Evolutionary conservation across 2,888 invertebrate genomes (phyloP).

Genomic region (Cyclophora punctaria): DNA sequence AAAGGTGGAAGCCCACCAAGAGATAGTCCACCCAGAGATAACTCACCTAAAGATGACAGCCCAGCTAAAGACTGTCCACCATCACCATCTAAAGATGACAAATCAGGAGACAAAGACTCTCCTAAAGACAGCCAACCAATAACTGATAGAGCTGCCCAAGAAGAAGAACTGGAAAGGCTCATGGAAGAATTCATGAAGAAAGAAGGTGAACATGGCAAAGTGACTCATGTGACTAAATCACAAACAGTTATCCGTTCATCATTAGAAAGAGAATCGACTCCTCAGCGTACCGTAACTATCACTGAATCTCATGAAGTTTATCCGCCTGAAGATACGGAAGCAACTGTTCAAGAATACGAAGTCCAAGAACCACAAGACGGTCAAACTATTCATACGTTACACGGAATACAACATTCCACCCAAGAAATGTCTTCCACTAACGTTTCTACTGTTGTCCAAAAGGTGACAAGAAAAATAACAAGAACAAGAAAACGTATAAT

Average conservation of each 20-base stretch:
- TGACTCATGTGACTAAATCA: slow-evolving; percentile 17
- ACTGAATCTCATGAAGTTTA: slow-evolving; percentile 27
- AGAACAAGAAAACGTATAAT: slow-evolving; percentile 83
- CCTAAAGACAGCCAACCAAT: slow-evolving; percentile 14
- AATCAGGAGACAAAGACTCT: slow-evolving; percentile 12
- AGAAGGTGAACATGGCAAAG: slow-evolving; percentile 28
- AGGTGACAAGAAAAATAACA: slow-evolving; percentile 83
- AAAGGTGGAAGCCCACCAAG: slow-evolving; percentile 9
- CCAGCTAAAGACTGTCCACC: slow-evolving; percentile 10
- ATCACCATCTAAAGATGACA: too few species aligned
- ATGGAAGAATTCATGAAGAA: slow-evolving; percentile 43
- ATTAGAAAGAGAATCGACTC: slow-evolving; percentile 28
- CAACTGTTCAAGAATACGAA: slow-evolving; percentile 26
- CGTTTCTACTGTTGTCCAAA: slow-evolving; percentile 81
- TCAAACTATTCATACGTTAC: slow-evolving; percentile 21
- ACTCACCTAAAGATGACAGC: slow-evolving; percentile 9
- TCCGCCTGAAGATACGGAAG: slow-evolving; percentile 18
- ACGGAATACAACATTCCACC: slow-evolving; percentile 36
- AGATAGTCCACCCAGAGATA: slow-evolving; percentile 1
- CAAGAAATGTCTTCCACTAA: slow-evolving; percentile 40
- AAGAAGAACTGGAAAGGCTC: slow-evolving; percentile 28
- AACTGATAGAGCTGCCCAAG: slow-evolving; percentile 19
- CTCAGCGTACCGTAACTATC: slow-evolving; percentile 25
- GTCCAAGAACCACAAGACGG: slow-evolving; percentile 41
- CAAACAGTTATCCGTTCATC: slow-evolving; percentile 11